These are phyloP conservation scores for Lasioglossum malachurum DNA, from an alignment of 2,888 invertebrate genomes.

Conservation along the genomic window DNA sequence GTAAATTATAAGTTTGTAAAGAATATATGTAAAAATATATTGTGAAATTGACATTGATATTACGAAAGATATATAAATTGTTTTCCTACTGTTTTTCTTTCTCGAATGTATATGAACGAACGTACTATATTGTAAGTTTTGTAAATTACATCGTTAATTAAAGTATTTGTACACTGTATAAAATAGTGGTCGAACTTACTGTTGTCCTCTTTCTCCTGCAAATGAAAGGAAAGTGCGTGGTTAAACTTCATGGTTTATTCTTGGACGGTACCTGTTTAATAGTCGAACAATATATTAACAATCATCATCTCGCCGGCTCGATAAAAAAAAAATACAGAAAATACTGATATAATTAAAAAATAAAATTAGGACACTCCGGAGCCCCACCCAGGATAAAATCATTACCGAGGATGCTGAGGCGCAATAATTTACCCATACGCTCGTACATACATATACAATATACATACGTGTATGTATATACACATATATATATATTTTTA, in stretches of 20 bases:
- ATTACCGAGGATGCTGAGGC: slow-evolving; percentile 72
- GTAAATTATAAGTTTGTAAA: slow-evolving; percentile 19
- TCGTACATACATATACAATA: slow-evolving; percentile 65
- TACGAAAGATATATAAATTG: background rate
- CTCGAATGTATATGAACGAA: slow-evolving; percentile 4
- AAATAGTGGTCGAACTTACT: background rate
- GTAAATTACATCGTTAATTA: slow-evolving; percentile 11
- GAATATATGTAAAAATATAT: background rate
- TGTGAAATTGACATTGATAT: background rate
- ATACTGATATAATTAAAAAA: slow-evolving; percentile 81
- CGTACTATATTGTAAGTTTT: background rate
- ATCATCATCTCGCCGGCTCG: slow-evolving; percentile 79
- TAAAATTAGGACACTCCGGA: slow-evolving; percentile 81
- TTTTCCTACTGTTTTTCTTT: background rate
- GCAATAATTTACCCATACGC: slow-evolving; percentile 72
- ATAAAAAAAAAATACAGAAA: slow-evolving; percentile 81
- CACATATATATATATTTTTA: slow-evolving; percentile 60
- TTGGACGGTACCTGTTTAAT: slow-evolving; percentile 84
- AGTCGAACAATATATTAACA: slow-evolving; percentile 84
- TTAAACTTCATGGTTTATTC: slow-evolving; percentile 81
- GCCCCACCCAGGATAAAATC: slow-evolving; percentile 81
- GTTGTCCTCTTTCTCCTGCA: background rate
- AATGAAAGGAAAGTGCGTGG: slow-evolving; percentile 61
- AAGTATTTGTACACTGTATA: slow-evolving; percentile 9
- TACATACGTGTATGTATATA: slow-evolving; percentile 69